These are phyloP conservation scores for Plutomurus gul DNA, from an alignment of 1,140 invertebrate species.

Conservation along the genomic window DNA sequence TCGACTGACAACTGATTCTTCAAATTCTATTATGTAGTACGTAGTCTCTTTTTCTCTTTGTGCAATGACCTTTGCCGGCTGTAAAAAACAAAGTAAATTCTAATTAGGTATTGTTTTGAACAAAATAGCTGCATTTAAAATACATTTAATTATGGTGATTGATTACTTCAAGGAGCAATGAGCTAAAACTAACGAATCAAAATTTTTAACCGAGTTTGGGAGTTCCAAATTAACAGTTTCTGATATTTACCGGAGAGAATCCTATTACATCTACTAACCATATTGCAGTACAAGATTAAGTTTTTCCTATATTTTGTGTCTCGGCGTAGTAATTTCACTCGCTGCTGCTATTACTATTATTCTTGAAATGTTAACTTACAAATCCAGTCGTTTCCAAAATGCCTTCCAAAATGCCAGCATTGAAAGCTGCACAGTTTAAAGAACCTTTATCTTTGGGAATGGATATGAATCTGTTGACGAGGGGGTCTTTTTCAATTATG, in stretches of 20 bases:
- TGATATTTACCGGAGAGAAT: too few species aligned
- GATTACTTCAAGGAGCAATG: too few species aligned
- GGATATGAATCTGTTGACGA: conserved; percentile 97
- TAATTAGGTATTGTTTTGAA: not conserved
- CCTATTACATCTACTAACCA: too few species aligned
- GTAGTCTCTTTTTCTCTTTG: conserved; percentile 99
- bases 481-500: conserved; percentile 96
- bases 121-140: too few species aligned
- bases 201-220: too few species aligned
- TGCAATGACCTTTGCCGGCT: conserved; percentile 94
- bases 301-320: not conserved
- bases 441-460: conserved; percentile 97
- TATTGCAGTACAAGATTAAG: not conserved
- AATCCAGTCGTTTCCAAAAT: conserved; percentile 92
- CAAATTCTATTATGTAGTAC: conserved; percentile 97
- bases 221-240: too few species aligned
- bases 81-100: conserved; percentile 57
- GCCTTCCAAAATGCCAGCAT: conserved; percentile 96
- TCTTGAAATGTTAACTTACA: conserved; percentile 69
- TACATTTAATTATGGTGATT: not conserved
- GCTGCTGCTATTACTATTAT: not conserved
- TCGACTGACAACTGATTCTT: conserved; percentile 87
- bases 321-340: not conserved
- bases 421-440: conserved; percentile 97
- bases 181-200: too few species aligned